phyloP scores from a whole-genome alignment of 2,888 invertebrate species.

The Notodonta ziczac region DNA sequence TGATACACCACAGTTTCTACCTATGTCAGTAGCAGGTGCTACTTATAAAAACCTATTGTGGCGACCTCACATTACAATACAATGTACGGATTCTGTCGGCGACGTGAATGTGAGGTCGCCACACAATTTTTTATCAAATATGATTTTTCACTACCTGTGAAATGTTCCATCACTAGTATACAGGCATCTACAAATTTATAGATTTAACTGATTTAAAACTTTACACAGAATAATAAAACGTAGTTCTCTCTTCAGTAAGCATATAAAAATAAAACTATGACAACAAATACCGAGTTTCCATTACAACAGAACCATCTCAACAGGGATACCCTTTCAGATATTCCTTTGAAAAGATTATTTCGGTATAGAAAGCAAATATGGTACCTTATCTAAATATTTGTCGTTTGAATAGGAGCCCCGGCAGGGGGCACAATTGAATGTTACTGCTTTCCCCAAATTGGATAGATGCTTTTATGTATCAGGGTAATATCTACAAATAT shows the following conservation, averaged over 20 bases:
- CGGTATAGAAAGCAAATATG: conserved; percentile 63
- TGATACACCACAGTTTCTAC: too few species aligned
- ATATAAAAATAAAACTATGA: conserved; percentile 9
- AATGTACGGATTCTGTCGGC: too few species aligned
- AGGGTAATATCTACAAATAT: conserved; percentile 21
- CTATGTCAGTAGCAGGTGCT: too few species aligned
- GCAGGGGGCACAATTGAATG: conserved; percentile 33
- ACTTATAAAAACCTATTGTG: too few species aligned
- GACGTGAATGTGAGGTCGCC: too few species aligned
- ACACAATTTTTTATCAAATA: too few species aligned
- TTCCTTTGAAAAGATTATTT: conserved; percentile 62
- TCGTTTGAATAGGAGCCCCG: conserved; percentile 18
- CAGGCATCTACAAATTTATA: too few species aligned
- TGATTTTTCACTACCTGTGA: too few species aligned
- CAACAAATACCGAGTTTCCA: conserved; percentile 20
- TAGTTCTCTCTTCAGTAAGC: conserved; percentile 3
- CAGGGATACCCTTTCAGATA: conserved; percentile 41
- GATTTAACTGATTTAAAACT: background rate
- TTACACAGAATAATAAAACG: background rate
- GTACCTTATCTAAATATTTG: conserved; percentile 62
- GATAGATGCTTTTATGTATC: conserved; percentile 37
- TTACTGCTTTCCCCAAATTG: conserved; percentile 36
- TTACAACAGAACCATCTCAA: conserved; percentile 22
- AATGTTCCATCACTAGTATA: too few species aligned
- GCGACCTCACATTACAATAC: too few species aligned